Evolutionary conservation across 2,888 invertebrate species (phyloP), one percentile per base, ranked within the genome.

Genomic region (Leptopterna dolabrata): DNA sequence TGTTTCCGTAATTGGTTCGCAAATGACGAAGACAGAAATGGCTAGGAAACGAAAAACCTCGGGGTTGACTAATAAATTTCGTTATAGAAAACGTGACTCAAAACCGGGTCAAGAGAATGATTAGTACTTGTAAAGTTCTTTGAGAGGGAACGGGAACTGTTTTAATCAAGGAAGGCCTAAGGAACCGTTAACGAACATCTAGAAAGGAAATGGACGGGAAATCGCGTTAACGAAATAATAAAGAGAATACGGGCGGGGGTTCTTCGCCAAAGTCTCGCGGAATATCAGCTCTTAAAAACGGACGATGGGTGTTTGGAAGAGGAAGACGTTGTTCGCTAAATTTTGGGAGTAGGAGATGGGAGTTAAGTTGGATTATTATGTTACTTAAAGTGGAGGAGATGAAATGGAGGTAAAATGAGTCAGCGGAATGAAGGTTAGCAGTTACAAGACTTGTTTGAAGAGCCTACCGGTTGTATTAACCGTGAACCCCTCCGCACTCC

Each of bases 1-100:
- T 63, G 63, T 63, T 63, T 27, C 63, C 63, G 63, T 63, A 63
- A 63, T 63, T 63, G 63, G 24, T 63, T 63, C 24, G 24, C 63
- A 24, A 63, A 24, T 24, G 63, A 13, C 47, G 47, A 27, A 63
- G 63, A 27, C 19, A 24, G 24, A 63, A 63, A 63, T 63, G 24
- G 63, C 19, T 63, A 63, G 24, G 24, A 24, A 24, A 63, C 6
- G 9, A 24, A 7, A 24, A 63, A 63, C 0, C 11, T 7, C 19
- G 36, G 36, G 36, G 73, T 30, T 14, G 73, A 73, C 73, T 73
- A 73, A 73, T 73, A 73, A 73, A 73, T 73, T 73, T 73, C 73
- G 41, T 73, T 73, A 73, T 30, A 36, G 73, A 41, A 73, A 73
- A 73, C 73, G 73, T 73, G 73, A 73, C 73, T 73, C 41, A 41